These are phyloP conservation scores for Phylloscopus trochiloides DNA, from an alignment of 2,113 vertebrate genomes.

Conservation along the genomic window DNA sequence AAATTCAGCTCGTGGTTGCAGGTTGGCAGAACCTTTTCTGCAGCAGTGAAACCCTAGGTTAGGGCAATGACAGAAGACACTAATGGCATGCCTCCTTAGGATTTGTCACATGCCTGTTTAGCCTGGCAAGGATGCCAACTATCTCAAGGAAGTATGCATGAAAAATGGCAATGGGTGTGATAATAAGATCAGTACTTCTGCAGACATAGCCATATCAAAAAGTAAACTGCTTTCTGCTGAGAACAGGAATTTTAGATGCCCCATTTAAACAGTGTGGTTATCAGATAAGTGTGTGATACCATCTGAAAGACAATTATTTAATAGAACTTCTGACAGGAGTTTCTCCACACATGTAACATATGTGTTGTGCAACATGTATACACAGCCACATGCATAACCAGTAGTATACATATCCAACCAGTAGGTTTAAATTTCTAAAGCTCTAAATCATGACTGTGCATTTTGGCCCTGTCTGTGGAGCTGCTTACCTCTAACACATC, in stretches of 20 bases:
- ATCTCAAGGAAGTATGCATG: background rate
- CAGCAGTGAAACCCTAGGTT: background rate
- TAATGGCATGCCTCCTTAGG: background rate
- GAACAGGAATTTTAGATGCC: background rate
- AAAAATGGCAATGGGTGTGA: background rate
- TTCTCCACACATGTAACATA: background rate
- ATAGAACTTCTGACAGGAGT: background rate
- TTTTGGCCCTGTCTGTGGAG: background rate
- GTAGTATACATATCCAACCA: accelerated
- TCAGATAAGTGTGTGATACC: background rate
- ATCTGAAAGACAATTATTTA: background rate
- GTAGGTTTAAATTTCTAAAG: background rate
- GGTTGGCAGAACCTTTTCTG: background rate
- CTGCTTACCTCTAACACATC: background rate
- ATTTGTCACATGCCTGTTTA: background rate
- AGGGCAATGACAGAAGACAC: background rate
- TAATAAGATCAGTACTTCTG: background rate
- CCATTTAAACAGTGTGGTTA: background rate
- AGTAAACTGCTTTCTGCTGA: background rate
- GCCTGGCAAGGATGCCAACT: background rate
- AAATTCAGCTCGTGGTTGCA: background rate
- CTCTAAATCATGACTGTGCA: background rate
- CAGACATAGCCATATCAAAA: background rate
- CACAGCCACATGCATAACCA: background rate
- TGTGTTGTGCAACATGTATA: too few relatives aligned